Conservation (phyloP, 2,797 vertebrate species). For the Gambelia wislizenii region DNA sequence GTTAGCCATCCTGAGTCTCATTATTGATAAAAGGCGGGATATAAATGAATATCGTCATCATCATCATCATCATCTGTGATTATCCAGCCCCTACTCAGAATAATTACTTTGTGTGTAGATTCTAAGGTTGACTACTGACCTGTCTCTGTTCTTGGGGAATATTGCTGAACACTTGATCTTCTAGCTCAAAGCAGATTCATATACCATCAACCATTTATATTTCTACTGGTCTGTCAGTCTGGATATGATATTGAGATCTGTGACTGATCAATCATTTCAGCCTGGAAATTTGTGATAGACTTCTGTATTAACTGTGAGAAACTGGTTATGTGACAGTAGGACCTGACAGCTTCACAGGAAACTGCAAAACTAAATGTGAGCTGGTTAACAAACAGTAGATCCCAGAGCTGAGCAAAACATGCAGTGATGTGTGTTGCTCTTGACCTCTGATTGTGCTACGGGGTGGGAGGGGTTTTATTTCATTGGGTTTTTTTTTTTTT, state of each 20-base stretch:
- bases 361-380: background rate
- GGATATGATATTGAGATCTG: no score
- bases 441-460: constrained; percentile 68
- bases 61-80: background rate
- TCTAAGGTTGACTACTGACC: background rate
- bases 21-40: no score
- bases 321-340: background rate
- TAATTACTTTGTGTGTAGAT: background rate
- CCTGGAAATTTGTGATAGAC: no score
- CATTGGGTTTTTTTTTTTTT: constrained; percentile 53
- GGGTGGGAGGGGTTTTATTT: constrained; percentile 60
- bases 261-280: no score
- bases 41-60: no score
- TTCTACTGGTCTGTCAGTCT: background rate
- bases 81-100: background rate
- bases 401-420: background rate
- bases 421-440: constrained; percentile 44
- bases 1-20: no score
- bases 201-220: background rate
- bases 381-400: background rate
- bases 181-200: background rate
- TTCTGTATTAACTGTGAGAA: background rate
- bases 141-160: background rate
- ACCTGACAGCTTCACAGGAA: background rate
- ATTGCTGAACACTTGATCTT: background rate